Evolutionary conservation across 2,888 invertebrate genomes (phyloP).

Genomic region (Acleris emargana): DNA sequence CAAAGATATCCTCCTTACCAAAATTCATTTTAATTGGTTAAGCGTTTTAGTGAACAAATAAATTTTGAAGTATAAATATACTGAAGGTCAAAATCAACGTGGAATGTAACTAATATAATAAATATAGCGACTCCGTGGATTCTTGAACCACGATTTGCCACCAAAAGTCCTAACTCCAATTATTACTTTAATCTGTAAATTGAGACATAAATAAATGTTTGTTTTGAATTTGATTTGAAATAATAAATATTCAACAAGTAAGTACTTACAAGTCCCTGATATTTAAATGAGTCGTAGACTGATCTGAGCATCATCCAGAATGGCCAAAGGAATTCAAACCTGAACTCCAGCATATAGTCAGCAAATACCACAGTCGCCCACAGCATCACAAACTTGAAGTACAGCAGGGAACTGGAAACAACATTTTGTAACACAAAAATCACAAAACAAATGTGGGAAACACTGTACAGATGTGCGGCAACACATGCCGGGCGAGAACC

Average conservation of each 20-base stretch:
- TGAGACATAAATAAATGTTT: no score
- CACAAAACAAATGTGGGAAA: constrained; percentile 33
- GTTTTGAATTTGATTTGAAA: no score
- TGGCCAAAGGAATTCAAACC: constrained; percentile 99
- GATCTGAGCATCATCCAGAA: constrained; percentile 98
- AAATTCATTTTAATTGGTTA: no score
- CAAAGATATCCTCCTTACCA: no score
- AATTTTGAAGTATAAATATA: no score
- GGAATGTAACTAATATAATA: no score
- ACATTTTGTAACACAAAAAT: constrained; percentile 21
- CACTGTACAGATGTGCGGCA: constrained; percentile 20
- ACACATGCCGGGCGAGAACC: constrained; percentile 26
- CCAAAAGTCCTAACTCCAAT: no score
- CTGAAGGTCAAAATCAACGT: no score
- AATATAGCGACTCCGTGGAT: no score
- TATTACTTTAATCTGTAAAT: no score
- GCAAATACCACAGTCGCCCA: constrained; percentile 97
- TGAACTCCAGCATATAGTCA: constrained; percentile 98
- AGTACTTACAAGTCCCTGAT: constrained; percentile 95
- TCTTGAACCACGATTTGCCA: no score
- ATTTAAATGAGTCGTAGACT: constrained; percentile 98
- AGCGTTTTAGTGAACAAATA: no score
- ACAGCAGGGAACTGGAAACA: constrained; percentile 93
- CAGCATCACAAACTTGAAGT: constrained; percentile 96
- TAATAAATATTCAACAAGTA: constrained; percentile 22